A percentile compares a stretch with the other conserved stretches of the same genome.
phyloP scores from a whole-genome alignment of 2,113 vertebrate species.

The Pelvicachromis taeniatus region DNA sequence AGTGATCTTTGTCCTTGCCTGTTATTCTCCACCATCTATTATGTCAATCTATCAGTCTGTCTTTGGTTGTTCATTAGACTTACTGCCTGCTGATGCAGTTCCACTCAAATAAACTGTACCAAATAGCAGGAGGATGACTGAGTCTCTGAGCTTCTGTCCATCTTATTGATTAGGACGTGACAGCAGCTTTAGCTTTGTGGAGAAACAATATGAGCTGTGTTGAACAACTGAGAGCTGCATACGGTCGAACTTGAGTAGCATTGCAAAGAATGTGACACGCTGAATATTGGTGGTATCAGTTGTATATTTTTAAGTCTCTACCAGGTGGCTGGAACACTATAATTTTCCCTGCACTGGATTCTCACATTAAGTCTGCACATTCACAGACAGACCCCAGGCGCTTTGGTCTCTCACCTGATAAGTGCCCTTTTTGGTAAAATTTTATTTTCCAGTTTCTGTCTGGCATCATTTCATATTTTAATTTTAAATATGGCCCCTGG shows the following conservation, averaged over 20 bases:
- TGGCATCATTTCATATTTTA: background rate
- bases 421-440: background rate
- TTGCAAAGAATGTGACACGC: background rate
- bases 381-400: background rate
- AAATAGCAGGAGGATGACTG: background rate
- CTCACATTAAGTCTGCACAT: background rate
- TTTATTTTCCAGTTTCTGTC: background rate
- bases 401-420: background rate
- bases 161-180: background rate
- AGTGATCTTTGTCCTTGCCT: background rate
- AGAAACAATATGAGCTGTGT: background rate
- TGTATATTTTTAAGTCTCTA: background rate
- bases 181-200: background rate
- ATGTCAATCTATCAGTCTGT: background rate
- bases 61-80: background rate
- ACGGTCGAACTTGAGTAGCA: background rate
- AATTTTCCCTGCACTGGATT: background rate
- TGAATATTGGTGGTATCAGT: background rate
- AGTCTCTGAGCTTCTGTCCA: background rate
- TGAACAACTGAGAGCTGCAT: background rate
- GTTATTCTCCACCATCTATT: background rate
- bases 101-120: background rate
- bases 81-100: background rate
- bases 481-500: background rate
- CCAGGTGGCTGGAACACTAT: background rate